These are phyloP conservation scores for Pontoporia blainvillei DNA, from an alignment of 2,113 vertebrate genomes.

Conservation along the genomic window DNA sequence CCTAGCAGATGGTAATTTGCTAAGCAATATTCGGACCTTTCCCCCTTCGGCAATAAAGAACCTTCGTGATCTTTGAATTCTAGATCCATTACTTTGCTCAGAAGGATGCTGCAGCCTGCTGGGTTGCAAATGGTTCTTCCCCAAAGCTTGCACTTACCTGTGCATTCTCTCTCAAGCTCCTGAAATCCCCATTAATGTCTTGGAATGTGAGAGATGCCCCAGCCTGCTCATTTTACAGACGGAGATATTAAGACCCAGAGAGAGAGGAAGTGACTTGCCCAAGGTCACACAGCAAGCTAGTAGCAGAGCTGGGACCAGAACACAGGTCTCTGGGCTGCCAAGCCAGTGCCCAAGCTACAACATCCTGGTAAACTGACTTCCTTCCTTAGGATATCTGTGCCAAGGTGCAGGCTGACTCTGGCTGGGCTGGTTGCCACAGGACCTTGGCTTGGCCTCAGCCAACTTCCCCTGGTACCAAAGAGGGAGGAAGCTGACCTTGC, in stretches of 20 bases:
- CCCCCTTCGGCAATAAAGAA: slow-evolving; percentile 74
- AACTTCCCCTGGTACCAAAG: not conserved
- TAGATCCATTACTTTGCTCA: slow-evolving; percentile 52
- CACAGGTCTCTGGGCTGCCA: not conserved
- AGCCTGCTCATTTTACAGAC: not conserved
- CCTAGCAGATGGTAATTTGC: slow-evolving; percentile 81
- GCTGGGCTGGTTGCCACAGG: not conserved
- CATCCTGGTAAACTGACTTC: not conserved
- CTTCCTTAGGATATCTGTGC: not conserved
- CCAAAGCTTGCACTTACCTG: not conserved
- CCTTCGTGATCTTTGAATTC: slow-evolving; percentile 70
- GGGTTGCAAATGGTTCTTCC: not conserved
- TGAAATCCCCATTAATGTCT: not conserved
- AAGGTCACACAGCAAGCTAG: not conserved
- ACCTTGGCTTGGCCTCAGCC: slow-evolving; percentile 2
- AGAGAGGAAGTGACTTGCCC: not conserved
- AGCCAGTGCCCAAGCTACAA: not conserved
- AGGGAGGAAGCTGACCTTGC: slow-evolving; percentile 40
- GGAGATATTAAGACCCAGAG: not conserved
- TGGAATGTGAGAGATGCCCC: not conserved
- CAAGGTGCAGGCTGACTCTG: slow-evolving; percentile 48
- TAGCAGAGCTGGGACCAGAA: not conserved
- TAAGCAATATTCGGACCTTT: slow-evolving; percentile 80
- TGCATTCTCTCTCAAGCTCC: not conserved
- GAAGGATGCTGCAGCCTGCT: slow-evolving; percentile 12